Conservation (phyloP, 2,113 vertebrate species). For the Laticauda colubrina region DNA sequence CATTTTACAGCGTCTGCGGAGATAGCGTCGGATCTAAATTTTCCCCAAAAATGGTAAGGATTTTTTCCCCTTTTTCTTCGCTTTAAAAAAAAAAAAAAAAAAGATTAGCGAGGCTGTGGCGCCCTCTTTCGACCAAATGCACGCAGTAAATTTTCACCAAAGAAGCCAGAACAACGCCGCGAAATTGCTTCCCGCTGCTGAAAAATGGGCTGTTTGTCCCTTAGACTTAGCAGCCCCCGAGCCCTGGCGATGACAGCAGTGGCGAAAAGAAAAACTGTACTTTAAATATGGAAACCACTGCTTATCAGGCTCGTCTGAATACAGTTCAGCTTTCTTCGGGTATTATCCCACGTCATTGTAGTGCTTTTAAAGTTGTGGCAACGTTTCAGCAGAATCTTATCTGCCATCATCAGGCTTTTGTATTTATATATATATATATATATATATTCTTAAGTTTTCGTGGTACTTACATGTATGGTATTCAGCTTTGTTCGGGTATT, state of each 20-base stretch:
- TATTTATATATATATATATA: too few relatives aligned
- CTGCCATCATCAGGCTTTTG: too few relatives aligned
- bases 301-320: neutral
- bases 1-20: too few relatives aligned
- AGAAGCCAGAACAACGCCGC: neutral
- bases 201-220: neutral
- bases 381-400: too few relatives aligned
- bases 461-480: too few relatives aligned
- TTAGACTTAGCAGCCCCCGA: neutral
- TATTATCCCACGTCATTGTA: too few relatives aligned
- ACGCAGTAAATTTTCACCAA: neutral
- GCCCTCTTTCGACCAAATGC: constrained; percentile 14
- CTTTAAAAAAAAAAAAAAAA: neutral
- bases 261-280: neutral
- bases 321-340: too few relatives aligned
- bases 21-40: too few relatives aligned
- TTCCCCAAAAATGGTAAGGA: neutral
- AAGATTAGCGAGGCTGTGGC: constrained; percentile 13
- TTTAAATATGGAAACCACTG: neutral
- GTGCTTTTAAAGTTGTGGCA: too few relatives aligned
- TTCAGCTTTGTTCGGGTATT: too few relatives aligned
- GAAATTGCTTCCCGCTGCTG: neutral
- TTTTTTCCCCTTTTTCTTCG: fast-evolving
- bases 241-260: neutral
- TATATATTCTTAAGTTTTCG: too few relatives aligned